Conservation (phyloP, 2,797 vertebrate species). For the Betta splendens region DNA sequence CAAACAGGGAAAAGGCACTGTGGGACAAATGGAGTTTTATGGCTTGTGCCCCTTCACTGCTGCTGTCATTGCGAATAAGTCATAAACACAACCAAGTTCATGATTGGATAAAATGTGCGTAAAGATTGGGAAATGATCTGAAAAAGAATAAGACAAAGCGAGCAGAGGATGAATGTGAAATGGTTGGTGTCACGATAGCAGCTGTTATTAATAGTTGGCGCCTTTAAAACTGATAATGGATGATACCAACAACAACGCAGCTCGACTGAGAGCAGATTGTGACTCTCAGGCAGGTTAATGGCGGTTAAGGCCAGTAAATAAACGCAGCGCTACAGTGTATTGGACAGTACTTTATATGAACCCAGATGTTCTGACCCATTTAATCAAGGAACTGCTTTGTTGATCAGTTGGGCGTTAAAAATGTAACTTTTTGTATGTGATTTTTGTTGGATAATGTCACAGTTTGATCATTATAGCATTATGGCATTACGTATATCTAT, state of each 20-base stretch:
- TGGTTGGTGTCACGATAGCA: slow-evolving; percentile 15
- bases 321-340: not conserved
- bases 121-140: slow-evolving; percentile 24
- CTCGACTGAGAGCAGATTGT: not conserved
- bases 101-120: slow-evolving; percentile 19
- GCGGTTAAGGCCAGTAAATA: slow-evolving; percentile 2
- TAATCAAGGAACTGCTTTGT: not conserved
- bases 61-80: slow-evolving; percentile 11
- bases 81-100: slow-evolving; percentile 18
- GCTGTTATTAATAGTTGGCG: slow-evolving; percentile 40
- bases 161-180: slow-evolving; percentile 34
- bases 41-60: slow-evolving; percentile 14
- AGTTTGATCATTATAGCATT: no score
- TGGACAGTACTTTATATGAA: not conserved
- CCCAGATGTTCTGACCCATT: not conserved
- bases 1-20: not conserved
- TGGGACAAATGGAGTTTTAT: no score
- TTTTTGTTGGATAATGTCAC: no score
- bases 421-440: no score
- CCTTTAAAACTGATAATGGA: slow-evolving; percentile 21
- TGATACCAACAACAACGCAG: not conserved
- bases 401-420: not conserved
- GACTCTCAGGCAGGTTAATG: slow-evolving; percentile 23
- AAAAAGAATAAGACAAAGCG: slow-evolving; percentile 12
- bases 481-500: no score